phyloP scores from a whole-genome alignment of 2,797 vertebrate species.

The Erithacus rubecula region DNA sequence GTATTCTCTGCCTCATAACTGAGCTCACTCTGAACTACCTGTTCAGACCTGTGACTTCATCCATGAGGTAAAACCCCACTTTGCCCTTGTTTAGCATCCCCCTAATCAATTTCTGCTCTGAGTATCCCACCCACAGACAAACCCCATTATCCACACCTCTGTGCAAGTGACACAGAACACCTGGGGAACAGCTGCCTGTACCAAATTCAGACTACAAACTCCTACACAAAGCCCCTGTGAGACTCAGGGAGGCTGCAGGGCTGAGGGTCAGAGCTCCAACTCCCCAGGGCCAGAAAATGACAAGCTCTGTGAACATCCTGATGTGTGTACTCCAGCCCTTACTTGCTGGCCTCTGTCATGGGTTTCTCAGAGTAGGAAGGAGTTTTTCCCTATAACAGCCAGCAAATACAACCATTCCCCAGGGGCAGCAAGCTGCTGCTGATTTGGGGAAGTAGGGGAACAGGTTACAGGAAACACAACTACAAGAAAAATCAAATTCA shows the following conservation, averaged over 20 bases:
- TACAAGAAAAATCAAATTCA: background rate
- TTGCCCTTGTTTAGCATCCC: background rate
- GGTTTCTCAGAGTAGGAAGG: background rate
- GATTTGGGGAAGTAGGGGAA: background rate
- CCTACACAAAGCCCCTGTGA: rapidly evolving
- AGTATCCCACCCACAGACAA: background rate
- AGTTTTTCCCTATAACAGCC: background rate
- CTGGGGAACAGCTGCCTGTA: background rate
- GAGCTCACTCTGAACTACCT: background rate
- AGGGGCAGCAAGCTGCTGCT: constrained; percentile 2
- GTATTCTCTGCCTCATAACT: background rate
- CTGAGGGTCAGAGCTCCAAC: background rate
- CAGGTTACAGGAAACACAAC: background rate
- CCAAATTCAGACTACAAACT: background rate
- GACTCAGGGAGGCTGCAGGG: background rate
- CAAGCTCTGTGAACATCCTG: background rate
- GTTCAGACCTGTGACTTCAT: background rate
- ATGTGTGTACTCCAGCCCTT: background rate
- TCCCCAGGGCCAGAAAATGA: background rate
- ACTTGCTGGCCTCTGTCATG: background rate
- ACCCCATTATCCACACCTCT: background rate
- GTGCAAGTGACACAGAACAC: background rate
- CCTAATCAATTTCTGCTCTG: background rate
- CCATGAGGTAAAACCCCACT: background rate
- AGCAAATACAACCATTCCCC: background rate